Base-by-base conservation (phyloP, 2,797 vertebrate genomes). In the Arnoldichthys spilopterus region DNA sequence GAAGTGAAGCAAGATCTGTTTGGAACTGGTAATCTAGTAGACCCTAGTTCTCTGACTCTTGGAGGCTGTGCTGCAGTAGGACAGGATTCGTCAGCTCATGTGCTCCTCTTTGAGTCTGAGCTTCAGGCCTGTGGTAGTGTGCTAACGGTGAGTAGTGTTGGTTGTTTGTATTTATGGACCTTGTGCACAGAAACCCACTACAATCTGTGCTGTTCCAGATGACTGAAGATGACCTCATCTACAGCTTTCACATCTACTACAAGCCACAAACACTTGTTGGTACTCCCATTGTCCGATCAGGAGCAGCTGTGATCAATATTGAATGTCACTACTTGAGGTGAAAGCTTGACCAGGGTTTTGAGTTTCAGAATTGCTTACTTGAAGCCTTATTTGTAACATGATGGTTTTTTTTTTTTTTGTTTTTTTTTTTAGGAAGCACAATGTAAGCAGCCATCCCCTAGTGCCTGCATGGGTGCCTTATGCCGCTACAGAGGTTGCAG, bases 281-380 rank as follows among this genome's bases (percentile, higher is more conserved):
- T 32, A 88, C 88, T 24, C 72, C 78, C 0, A 84, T 93, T 62
- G 68, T 89, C 1, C 89, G 86, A 80, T 86, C 89, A 1, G 90
- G 87, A 76, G 69, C 79, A 0, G 88, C 83, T 7, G 30, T 86
- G 70, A 85, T 90, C 81, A 6, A 63, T 0, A 72, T 92, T 62
- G 80, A 91, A 54, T 93, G 92, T 71, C 84, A 77, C 59, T 93
- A 92, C 75, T 72, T 6, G 45, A 91, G 91, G 90, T 93, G 85
- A 85, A 1, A 2, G 4, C 20, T 56, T 45, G 6, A 22, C 6
- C 11, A 4, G 12, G 56, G 1, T 40, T 40, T 26, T 16, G 56
- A 7, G 1, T 59, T 26, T 59, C 56, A 59, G 4, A 37, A 9
- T 24, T 1, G 11, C 34, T 40, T 22, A 1, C 34, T 13, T 71